Base-by-base conservation (phyloP, 2,113 vertebrate species). In the Gnathonemus echidnorhynchus region DNA sequence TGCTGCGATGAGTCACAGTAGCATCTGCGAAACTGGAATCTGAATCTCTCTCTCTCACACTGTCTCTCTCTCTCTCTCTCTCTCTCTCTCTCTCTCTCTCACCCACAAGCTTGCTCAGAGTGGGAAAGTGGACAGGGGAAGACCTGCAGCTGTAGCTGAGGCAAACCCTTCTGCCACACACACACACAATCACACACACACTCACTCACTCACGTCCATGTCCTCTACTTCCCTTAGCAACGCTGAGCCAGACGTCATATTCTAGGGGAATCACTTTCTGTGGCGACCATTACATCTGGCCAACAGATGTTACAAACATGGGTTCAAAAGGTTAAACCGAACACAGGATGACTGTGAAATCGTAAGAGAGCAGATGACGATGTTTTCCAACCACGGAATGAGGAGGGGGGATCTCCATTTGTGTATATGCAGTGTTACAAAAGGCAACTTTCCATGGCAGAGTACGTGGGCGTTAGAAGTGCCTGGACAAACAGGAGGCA, bases 241-340 rank as follows among this genome's bases (percentile, higher is more conserved):
- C 89, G 42, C 50, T 62, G 39, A 21, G 88, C 39, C 50, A 48
- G 70, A 89, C 52, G 6, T 86, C 35, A 85, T 39, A 21, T 35
- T 52, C 53, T 48, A 13, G 89, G 89, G 89, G 62, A 86, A 89
- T 85, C 89, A 85, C 89, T 89, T 89, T 89, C 89, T 80, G 50
- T 86, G 77, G 77, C 35, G 77, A 85, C 77, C 77, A 27, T 27
- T 35, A 84, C 39, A 39, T 85, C 80, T 86, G 48, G 49, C 27
- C 35, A 27, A 31, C 48, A 19, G 31, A 50, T 85, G 50, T 84
- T 48, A 52, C 52, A 46, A 52, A 85, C 52, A 56, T 21, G 11
- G 80, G 89, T 56, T 83, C 89, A 85, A 35, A 80, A 46, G 49
- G 45, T 86, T 50, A 86, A 52, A 50, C 27, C 0, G 49, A 87